Evolutionary conservation across 2,113 vertebrate species (phyloP).

Genomic region (Calypte anna): DNA sequence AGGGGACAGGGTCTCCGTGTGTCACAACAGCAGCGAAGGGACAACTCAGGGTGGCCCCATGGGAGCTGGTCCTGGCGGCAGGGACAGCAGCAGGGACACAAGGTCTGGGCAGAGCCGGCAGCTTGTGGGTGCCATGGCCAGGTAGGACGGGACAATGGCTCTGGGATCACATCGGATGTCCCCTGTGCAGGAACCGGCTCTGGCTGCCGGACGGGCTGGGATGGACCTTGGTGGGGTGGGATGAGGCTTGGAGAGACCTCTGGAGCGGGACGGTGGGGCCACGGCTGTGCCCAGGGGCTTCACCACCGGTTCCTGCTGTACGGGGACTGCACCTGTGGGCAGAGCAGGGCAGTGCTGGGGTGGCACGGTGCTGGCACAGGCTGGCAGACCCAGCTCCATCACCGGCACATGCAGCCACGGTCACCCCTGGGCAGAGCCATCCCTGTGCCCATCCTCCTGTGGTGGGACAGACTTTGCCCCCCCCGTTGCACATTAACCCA

Average conservation of each 20-base stretch:
- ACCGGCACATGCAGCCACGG: rapidly evolving
- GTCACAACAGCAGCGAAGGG: background rate
- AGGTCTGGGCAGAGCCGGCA: background rate
- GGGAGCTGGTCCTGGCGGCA: background rate
- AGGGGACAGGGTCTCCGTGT: background rate
- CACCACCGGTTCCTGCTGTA: constrained; percentile 77
- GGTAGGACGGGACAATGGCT: background rate
- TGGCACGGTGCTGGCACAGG: background rate
- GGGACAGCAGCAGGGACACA: background rate
- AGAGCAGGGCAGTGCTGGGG: background rate
- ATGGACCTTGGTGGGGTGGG: rapidly evolving
- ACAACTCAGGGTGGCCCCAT: background rate
- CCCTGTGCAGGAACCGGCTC: background rate
- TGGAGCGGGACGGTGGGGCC: background rate
- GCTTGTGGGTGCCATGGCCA: background rate
- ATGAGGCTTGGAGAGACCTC: background rate
- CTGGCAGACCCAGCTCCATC: background rate
- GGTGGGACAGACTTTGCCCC: background rate
- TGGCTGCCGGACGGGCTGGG: background rate
- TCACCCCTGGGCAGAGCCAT: background rate
- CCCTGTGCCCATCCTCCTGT: background rate
- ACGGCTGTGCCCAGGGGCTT: background rate
- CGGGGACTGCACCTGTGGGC: constrained; percentile 73
- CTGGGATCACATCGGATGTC: rapidly evolving
- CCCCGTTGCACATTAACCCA: constrained; percentile 62